Conservation (phyloP, 2,797 vertebrate species). For the Brachymystax lenok region DNA sequence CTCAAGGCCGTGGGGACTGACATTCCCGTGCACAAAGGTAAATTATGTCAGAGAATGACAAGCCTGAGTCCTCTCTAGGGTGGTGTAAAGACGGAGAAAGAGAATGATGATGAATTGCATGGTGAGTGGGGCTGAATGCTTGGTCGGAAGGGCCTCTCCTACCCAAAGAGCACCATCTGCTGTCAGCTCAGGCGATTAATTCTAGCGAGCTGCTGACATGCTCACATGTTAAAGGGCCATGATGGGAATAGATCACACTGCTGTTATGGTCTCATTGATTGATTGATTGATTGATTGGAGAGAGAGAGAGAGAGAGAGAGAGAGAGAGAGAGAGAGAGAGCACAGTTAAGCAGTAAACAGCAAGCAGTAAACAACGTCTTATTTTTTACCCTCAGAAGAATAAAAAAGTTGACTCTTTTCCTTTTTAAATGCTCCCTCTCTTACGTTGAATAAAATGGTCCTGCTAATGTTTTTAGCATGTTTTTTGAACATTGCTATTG, state of each 20-base stretch:
- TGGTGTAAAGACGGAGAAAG: constrained; percentile 52
- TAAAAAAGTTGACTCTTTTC: background rate
- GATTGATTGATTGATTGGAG: background rate
- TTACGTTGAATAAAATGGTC: background rate
- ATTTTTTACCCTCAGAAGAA: background rate
- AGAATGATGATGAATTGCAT: constrained; percentile 77
- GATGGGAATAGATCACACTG: constrained; percentile 46
- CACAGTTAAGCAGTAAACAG: constrained; percentile 1
- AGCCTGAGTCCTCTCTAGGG: constrained; percentile 69
- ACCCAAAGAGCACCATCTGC: constrained; percentile 85
- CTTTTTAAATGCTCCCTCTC: too few relatives aligned
- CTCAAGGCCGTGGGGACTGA: constrained; percentile 68
- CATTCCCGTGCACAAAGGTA: constrained; percentile 72
- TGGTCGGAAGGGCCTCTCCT: constrained; percentile 50
- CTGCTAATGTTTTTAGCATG: background rate
- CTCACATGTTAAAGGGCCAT: constrained; percentile 59
- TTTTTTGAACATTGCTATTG: background rate
- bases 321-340: too few relatives aligned
- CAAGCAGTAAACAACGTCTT: constrained; percentile 18
- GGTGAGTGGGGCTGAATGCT: constrained; percentile 56
- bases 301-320: too few relatives aligned
- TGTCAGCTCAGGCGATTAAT: constrained; percentile 76
- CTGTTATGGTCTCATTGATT: background rate
- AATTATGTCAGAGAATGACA: constrained; percentile 74
- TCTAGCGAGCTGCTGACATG: constrained; percentile 56